Base-by-base conservation (phyloP, 2,797 vertebrate species). In the Avahi laniger region DNA sequence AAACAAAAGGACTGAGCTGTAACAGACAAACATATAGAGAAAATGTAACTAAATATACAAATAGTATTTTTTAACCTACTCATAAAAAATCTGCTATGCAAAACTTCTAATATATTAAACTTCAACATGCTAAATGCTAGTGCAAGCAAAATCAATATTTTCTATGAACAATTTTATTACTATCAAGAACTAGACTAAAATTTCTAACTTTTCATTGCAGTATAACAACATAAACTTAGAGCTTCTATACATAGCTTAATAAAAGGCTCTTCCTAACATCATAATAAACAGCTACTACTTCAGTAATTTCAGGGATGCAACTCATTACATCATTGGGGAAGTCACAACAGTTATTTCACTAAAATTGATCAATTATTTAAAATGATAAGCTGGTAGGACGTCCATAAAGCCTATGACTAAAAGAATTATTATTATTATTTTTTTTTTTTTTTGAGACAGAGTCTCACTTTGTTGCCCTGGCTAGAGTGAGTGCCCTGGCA, bases 1-100 rank as follows among this genome's bases (percentile, higher is more conserved):
- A 99, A 98, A 99, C 99, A 98, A 99, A 99, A 94, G 99, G 99
- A 99, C 99, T 99, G 98, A 99, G 99, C 99, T 99, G 99, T 93
- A 99, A 98, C 94, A 98, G 97, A 98, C 84, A 98, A 97, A 98
- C 97, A 98, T 80, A 98, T 15, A 97, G 93, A 98, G 95, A 98
- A 98, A 98, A 98, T 46, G 96, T 98, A 98, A 98, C 98, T 97
- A 92, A 96, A 96, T 72, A 96, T 1, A 96, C 63, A 87, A 91
- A 96, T 14, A 24, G 41, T 85, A 72, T 41, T 97, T 97, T 97
- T 85, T 35, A 93, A 84, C 61, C 75, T 67, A 87, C 50, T 93
- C 81, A 76, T 41, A 86, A 89, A 91, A 93, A 52, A 35, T 13
- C 52, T 35, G 33, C 81, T 26, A 63, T 13, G 38, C 48, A 93